Conservation (phyloP, 2,888 invertebrate genomes). For the Lycophotia porphyrea region DNA sequence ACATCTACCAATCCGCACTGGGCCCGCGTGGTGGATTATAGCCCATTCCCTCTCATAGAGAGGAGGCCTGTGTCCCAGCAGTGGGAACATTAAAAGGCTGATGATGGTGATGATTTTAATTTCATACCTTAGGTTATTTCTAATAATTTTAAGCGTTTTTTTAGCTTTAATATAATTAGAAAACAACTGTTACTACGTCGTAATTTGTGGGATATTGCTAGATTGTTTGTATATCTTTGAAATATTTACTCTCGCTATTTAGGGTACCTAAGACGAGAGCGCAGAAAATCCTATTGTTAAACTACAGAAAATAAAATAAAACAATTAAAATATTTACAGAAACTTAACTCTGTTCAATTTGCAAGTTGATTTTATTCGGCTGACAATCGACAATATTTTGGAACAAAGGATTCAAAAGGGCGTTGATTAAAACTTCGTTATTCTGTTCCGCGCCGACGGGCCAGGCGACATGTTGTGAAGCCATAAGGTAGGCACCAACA, state of each 20-base stretch:
- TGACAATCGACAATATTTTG: conserved; percentile 33
- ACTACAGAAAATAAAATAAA: neutral
- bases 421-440: conserved; percentile 70
- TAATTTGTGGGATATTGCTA: neutral
- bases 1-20: no score
- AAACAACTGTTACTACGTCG: neutral
- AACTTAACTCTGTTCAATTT: neutral
- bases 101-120: no score
- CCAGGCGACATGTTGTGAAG: conserved; percentile 39
- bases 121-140: neutral
- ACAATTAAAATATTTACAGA: conserved; percentile 1
- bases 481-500: conserved; percentile 27
- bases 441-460: conserved; percentile 64
- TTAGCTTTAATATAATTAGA: neutral
- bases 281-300: neutral
- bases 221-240: neutral
- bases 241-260: neutral
- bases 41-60: no score
- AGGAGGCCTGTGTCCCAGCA: no score
- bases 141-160: neutral
- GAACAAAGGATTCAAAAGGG: conserved; percentile 56
- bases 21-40: no score
- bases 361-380: conserved; percentile 44
- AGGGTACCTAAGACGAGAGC: neutral
- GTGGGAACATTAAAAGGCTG: no score